Percentiles rank a stretch among this genome's conserved stretches.
These are phyloP conservation scores for Lepeophtheirus salmonis DNA, from an alignment of 1,140 invertebrate species.

Conservation along the genomic window DNA sequence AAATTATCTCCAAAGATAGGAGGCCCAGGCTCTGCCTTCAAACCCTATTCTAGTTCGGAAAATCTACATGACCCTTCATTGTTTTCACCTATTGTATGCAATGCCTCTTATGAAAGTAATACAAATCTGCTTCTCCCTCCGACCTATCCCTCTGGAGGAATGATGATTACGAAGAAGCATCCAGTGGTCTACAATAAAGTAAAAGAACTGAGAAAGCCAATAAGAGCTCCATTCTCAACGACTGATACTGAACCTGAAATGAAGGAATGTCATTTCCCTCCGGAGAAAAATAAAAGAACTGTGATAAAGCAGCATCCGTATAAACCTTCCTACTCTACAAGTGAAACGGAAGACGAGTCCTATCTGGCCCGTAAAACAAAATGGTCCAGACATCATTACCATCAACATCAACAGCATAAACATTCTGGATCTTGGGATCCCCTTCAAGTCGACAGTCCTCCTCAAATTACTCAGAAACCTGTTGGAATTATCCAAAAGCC, in stretches of 20 bases:
- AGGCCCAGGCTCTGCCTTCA: constrained; percentile 17
- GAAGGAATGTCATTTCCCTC: constrained; percentile 14
- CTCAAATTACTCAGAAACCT: constrained; percentile 15
- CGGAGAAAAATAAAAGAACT: not conserved
- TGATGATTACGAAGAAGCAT: not conserved
- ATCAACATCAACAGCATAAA: constrained; percentile 3
- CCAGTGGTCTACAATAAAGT: constrained; percentile 1
- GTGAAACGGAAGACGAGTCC: constrained; percentile 17
- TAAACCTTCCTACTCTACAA: constrained; percentile 7
- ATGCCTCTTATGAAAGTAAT: not conserved
- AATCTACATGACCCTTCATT: constrained; percentile 7
- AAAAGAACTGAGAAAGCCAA: constrained; percentile 3
- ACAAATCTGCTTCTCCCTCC: not conserved
- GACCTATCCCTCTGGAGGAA: not conserved
- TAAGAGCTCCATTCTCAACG: constrained; percentile 9
- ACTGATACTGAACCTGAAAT: constrained; percentile 18
- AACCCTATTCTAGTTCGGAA: constrained; percentile 14
- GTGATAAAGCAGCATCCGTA: not conserved
- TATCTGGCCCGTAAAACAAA: constrained; percentile 11
- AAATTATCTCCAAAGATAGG: constrained; percentile 8
- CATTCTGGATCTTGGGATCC: constrained; percentile 17
- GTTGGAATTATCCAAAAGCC: constrained; percentile 17
- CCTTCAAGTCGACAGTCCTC: constrained; percentile 8
- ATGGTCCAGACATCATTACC: constrained; percentile 8
- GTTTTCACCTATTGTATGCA: not conserved